A percentile compares a stretch with the other conserved stretches of the same genome.
These are phyloP conservation scores for Chlorops oryzae DNA, from an alignment of 1,140 invertebrate genomes.

Conservation along the genomic window DNA sequence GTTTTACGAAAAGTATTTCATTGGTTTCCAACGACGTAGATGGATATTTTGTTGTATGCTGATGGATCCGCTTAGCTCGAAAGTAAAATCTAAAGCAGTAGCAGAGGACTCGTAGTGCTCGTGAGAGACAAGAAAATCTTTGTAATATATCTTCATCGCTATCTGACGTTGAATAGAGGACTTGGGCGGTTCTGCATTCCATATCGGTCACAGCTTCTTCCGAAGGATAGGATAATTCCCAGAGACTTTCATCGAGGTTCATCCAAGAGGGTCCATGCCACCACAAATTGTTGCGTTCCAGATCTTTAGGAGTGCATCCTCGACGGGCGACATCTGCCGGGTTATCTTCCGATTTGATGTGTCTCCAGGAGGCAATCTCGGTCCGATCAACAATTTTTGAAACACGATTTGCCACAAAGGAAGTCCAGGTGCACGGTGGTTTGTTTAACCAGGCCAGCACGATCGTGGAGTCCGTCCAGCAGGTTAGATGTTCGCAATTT, in stretches of 20 bases:
- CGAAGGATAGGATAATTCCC: neutral
- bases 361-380: neutral
- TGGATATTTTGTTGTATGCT: too few relatives aligned
- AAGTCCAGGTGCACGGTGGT: constrained; percentile 1
- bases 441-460: neutral
- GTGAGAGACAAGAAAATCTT: neutral
- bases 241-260: neutral
- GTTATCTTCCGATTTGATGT: neutral
- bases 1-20: too few relatives aligned
- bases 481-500: neutral
- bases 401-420: constrained; percentile 2
- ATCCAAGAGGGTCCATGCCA: neutral
- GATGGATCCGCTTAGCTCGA: too few relatives aligned
- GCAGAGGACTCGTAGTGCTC: neutral
- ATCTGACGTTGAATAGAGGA: neutral
- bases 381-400: neutral
- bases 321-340: neutral
- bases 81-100: too few relatives aligned
- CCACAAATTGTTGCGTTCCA: neutral
- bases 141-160: neutral
- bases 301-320: neutral
- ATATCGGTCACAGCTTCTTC: neutral
- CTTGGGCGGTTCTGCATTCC: neutral
- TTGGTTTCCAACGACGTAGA: too few relatives aligned
- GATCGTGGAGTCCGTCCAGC: constrained; percentile 5